These are phyloP conservation scores for Drosophila biarmipes DNA, from an alignment of 1,140 invertebrate genomes.

Conservation along the genomic window DNA sequence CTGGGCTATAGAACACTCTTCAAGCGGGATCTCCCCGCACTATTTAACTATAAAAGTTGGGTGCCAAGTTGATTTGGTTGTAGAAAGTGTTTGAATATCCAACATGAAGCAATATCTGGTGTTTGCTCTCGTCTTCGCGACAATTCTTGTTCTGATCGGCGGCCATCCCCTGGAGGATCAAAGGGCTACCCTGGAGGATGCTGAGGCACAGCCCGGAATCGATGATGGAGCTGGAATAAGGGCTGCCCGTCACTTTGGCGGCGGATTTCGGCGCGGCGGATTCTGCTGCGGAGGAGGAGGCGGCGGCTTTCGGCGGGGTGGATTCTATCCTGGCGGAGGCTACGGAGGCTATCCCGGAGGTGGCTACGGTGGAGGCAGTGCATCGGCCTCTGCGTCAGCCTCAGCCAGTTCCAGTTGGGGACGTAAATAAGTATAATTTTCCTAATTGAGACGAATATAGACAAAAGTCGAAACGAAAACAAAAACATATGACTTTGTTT, in stretches of 20 bases:
- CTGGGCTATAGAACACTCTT: conserved; percentile 22
- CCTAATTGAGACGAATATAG: conserved; percentile 14
- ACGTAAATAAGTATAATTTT: conserved; percentile 15
- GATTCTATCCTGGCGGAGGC: conserved; percentile 23
- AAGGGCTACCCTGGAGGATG: conserved; percentile 48
- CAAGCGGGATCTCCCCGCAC: conserved; percentile 43
- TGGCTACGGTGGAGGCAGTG: conserved; percentile 22
- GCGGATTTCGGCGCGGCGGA: conserved; percentile 25
- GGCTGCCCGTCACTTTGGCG: conserved; percentile 42
- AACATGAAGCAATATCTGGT: conserved; percentile 63
- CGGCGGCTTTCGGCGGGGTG: conserved; percentile 4
- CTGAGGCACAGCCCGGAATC: conserved; percentile 35
- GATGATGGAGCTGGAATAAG: conserved; percentile 39
- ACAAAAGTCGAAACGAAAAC: conserved; percentile 13
- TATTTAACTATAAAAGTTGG: conserved; percentile 51
- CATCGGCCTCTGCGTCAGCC: conserved; percentile 54
- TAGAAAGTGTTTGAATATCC: conserved; percentile 45
- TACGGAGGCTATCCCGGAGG: conserved; percentile 46
- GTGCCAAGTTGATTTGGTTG: neutral
- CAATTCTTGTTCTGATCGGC: conserved; percentile 19
- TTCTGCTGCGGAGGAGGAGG: conserved; percentile 29
- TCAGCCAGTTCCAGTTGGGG: conserved; percentile 40
- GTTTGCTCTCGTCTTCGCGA: conserved; percentile 18
- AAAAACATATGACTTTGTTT: conserved; percentile 14
- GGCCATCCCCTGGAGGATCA: conserved; percentile 46